Conservation (phyloP, 2,113 vertebrate genomes). For the Macheiramphus alcinus region DNA sequence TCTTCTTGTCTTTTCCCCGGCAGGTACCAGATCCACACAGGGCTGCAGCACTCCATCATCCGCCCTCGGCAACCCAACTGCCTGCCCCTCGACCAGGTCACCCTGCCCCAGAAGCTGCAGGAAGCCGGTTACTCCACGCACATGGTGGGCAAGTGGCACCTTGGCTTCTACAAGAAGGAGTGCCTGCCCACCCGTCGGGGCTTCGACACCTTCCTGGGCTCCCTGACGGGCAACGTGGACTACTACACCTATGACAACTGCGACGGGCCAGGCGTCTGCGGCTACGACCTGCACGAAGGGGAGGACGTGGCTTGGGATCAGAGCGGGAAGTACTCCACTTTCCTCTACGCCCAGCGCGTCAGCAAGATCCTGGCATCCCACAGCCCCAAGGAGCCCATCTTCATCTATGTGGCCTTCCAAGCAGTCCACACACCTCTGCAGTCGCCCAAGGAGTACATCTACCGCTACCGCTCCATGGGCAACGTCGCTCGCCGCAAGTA, state of each 20-base stretch:
- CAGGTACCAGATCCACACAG: slow-evolving; percentile 99
- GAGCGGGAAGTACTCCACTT: slow-evolving; percentile 91
- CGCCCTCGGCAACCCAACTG: slow-evolving; percentile 94
- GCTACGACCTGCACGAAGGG: slow-evolving; percentile 92
- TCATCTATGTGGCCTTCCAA: slow-evolving; percentile 95
- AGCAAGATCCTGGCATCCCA: slow-evolving; percentile 89
- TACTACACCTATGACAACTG: slow-evolving; percentile 96
- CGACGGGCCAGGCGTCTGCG: slow-evolving; percentile 86
- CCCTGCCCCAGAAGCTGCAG: slow-evolving; percentile 92
- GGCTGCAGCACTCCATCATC: slow-evolving; percentile 97
- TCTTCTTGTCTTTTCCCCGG: not conserved
- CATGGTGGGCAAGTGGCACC: slow-evolving; percentile 99
- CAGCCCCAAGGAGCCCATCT: slow-evolving; percentile 85
- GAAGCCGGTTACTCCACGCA: slow-evolving; percentile 93
- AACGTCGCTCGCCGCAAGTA: slow-evolving; percentile 92
- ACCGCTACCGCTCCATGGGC: slow-evolving; percentile 86
- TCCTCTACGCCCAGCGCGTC: slow-evolving; percentile 89
- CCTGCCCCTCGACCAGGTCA: slow-evolving; percentile 89
- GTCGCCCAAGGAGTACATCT: slow-evolving; percentile 90
- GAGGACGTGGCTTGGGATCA: slow-evolving; percentile 90
- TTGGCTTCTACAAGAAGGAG: slow-evolving; percentile 96
- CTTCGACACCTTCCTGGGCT: slow-evolving; percentile 94
- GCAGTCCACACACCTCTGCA: slow-evolving; percentile 94
- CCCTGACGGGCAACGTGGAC: slow-evolving; percentile 92
- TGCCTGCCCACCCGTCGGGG: slow-evolving; percentile 93